These are phyloP conservation scores for Tetanocera ferruginea DNA, from an alignment of 2,888 invertebrate genomes.

Conservation along the genomic window DNA sequence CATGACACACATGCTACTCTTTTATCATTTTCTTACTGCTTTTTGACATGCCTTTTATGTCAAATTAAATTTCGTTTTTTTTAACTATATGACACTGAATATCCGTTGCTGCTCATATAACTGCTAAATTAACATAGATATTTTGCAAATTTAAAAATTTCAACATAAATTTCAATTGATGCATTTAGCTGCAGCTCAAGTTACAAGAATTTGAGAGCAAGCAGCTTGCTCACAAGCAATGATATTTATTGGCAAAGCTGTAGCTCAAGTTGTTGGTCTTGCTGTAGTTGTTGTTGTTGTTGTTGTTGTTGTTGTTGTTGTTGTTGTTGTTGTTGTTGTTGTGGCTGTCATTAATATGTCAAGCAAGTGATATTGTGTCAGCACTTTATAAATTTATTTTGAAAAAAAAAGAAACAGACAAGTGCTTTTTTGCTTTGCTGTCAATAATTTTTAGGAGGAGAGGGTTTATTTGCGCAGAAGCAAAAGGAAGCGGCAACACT, in stretches of 20 bases:
- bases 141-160: too few relatives aligned
- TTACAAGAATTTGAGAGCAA: neutral
- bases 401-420: neutral
- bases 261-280: neutral
- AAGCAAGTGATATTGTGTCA: conserved; percentile 5
- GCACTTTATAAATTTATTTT: neutral
- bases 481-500: too few relatives aligned
- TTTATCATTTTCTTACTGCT: too few relatives aligned
- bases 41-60: too few relatives aligned
- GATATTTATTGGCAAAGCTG: neutral
- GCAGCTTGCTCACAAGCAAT: neutral
- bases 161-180: too few relatives aligned
- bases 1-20: too few relatives aligned
- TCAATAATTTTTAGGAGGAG: too few relatives aligned
- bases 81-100: too few relatives aligned
- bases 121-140: too few relatives aligned
- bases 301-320: neutral
- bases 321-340: conserved; percentile 40
- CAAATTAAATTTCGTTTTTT: too few relatives aligned
- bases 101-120: too few relatives aligned
- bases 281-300: neutral
- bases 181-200: neutral
- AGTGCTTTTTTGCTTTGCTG: neutral
- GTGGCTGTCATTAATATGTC: conserved; percentile 45
- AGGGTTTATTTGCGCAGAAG: too few relatives aligned